Evolutionary conservation across 2,888 invertebrate species (phyloP), one percentile per base, ranked within the genome.

Genomic region (Heliconius cydno): DNA sequence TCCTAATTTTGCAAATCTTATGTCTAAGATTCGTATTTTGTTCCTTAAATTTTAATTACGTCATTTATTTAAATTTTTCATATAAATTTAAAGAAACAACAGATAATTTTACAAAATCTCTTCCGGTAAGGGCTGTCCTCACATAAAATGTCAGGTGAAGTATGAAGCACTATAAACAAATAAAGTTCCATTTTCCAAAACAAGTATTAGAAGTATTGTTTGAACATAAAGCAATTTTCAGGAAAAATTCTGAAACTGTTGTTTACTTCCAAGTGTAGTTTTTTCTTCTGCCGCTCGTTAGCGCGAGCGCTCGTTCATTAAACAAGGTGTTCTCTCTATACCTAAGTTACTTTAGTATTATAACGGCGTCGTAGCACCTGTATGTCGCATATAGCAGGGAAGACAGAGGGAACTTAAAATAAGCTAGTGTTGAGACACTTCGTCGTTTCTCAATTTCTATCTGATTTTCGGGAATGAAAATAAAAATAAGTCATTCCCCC

Each of bases 251-350:
- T 19, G 38, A 41, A 65, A 41, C 65, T 41, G 41, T 63, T 75
- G 70, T 73, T 60, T 60, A 73, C 60, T 73, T 34, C 15, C 41
- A 41, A 60, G 65, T 65, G 65, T 65, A 65, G 75, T 75, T 74
- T 63, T 9, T 74, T 75, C 74, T 41, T 74, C 65, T 25, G 9
- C 41, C 75, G 63, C 75, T 65, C 75, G 75, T 75, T 75, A 75
- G 75, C 65, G 65, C 41, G n/a, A 28, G 74, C 65, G 38, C 19
- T 72, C 75, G 75, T 75, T 75, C 75, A 65, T 75, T 75, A 75
- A 65, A 65, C 75, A 38, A 46, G 75, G 75, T 65, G 65, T 65
- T 75, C 63, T 65, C 38, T 41, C n/a, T 41, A 28, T 63, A 65
- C 22, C 28, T 28, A 66, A 7, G 65, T 65, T 75, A 66, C 22